Percentiles rank a stretch among this genome's conserved stretches.
These are phyloP conservation scores for Labeo calbasu DNA, from an alignment of 2,797 vertebrate species.

Conservation along the genomic window DNA sequence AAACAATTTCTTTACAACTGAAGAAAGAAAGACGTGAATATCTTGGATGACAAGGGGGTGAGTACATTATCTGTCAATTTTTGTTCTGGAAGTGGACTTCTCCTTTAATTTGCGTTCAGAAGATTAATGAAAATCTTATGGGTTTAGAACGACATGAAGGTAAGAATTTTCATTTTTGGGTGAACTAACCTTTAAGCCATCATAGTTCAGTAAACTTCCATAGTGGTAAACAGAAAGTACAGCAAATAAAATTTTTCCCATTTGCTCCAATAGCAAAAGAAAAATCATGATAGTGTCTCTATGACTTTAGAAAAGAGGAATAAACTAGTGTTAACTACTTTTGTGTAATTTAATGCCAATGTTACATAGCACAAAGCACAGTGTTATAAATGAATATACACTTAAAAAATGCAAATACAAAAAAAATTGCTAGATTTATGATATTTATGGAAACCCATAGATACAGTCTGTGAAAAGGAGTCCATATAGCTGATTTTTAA, in stretches of 20 bases:
- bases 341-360: not conserved
- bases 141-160: no score
- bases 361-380: not conserved
- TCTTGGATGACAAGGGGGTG: no score
- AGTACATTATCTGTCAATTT: no score
- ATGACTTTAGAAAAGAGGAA: not conserved
- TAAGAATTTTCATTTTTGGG: no score
- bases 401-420: no score
- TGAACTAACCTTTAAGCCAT: no score
- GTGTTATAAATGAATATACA: not conserved
- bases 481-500: not conserved
- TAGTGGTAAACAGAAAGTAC: not conserved
- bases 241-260: not conserved
- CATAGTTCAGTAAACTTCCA: not conserved
- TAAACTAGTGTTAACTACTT: no score
- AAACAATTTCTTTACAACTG: no score
- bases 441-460: not conserved
- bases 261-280: not conserved
- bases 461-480: not conserved
- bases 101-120: no score
- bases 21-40: no score
- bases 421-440: not conserved
- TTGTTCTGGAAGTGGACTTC: no score
- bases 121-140: no score
- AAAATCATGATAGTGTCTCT: not conserved